A percentile compares a stretch with the other conserved stretches of the same genome.
phyloP scores from a whole-genome alignment of 2,113 vertebrate species.

The Ptyas mucosa region DNA sequence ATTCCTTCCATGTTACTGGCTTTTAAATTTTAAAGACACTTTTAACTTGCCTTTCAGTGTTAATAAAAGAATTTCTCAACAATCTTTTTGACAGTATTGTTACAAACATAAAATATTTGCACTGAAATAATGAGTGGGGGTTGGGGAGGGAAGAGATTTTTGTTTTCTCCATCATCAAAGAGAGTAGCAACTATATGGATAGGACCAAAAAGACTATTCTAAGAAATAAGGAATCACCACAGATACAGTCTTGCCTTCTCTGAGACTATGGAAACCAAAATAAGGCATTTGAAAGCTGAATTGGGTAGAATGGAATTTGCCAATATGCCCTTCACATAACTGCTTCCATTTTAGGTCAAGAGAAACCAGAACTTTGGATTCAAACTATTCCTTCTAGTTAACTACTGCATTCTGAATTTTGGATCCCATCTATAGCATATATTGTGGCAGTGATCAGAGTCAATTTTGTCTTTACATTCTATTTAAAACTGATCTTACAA shows the following conservation, averaged over 20 bases:
- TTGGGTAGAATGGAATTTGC: background rate
- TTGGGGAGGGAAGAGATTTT: background rate
- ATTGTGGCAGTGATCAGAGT: background rate
- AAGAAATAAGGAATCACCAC: background rate
- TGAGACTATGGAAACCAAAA: background rate
- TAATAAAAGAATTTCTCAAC: background rate
- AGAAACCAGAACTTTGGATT: background rate
- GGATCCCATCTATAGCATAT: background rate
- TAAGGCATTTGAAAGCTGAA: background rate
- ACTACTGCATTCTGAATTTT: background rate
- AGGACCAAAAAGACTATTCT: background rate
- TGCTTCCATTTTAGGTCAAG: background rate
- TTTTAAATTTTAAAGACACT: background rate
- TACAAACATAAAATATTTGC: background rate
- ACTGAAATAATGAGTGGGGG: background rate
- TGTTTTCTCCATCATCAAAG: background rate
- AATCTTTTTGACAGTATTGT: background rate
- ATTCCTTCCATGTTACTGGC: background rate
- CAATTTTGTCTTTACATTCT: background rate
- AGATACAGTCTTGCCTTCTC: background rate
- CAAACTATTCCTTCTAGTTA: background rate
- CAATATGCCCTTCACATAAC: background rate
- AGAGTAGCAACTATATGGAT: background rate
- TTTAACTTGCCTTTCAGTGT: background rate
- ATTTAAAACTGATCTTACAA: background rate